Evolutionary conservation across 2,888 invertebrate genomes (phyloP), one percentile per base, ranked within the genome.

Genomic region (Sinelater perroti): DNA sequence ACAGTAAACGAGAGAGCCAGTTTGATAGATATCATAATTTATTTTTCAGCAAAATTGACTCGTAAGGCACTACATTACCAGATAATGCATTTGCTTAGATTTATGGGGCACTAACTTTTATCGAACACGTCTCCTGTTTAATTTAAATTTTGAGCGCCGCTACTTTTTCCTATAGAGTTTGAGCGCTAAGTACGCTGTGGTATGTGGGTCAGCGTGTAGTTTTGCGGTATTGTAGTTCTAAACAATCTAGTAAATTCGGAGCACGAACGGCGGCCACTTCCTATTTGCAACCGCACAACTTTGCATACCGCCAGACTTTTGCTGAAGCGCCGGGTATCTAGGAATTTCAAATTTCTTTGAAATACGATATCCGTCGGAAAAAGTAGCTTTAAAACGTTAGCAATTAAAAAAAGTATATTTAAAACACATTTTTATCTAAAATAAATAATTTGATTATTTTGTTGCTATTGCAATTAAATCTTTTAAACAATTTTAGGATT

Each of bases 191-290:
- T 47, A 13, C 20, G 18, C 31, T 47, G 31, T 33, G 33, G 47
- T 17, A 47, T 47, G 33, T 47, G 18, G 31, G 47, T 47, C 33
- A 31, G 14, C 21, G 31, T 33, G 31, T 35, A 17, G 35, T 17
- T 35, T 35, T 18, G 17, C 18, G 5, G 35, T 35, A 17, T 35
- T 35, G 18, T 11, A 35, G 35, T 35, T 35, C 14, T 18, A n/a
- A 17, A 35, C 35, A 35, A 35, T 35, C 18, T 35, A 35, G 35
- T 35, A 35, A 17, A 35, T 35, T 35, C 35, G 16, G 18, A 35
- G 35, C 35, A 35, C 35, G 35, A 17, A 35, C 33, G 33, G 33
- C 2, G 33, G 33, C 35, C 18, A 35, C 16, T 35, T 35, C 35
- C 35, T 35, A 35, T 17, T 35, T 18, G 14, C n/a, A 35, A 35